A percentile compares a stretch with the other conserved stretches of the same genome.
These are phyloP conservation scores for Hemichromis elongatus DNA, from an alignment of 2,113 vertebrate species.

Conservation along the genomic window DNA sequence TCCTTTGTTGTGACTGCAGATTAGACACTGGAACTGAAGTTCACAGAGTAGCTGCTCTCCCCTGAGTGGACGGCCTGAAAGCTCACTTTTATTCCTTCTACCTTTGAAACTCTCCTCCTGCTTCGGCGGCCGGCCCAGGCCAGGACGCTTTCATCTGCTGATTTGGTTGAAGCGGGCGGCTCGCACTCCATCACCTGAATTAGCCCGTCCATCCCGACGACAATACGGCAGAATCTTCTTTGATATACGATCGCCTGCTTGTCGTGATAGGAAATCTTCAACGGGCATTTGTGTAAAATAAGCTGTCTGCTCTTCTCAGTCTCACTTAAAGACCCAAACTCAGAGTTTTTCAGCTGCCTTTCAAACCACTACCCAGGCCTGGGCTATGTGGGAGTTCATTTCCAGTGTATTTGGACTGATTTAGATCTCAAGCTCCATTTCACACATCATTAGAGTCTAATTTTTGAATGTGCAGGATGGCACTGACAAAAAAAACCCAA, in stretches of 20 bases:
- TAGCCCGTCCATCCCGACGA: slow-evolving; percentile 39
- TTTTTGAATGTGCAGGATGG: background rate
- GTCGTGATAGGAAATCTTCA: slow-evolving; percentile 1
- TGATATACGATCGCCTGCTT: slow-evolving; percentile 24
- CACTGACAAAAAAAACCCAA: background rate
- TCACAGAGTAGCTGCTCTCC: slow-evolving; percentile 57
- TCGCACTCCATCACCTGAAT: slow-evolving; percentile 57
- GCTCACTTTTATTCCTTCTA: slow-evolving; percentile 68
- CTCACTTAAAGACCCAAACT: background rate
- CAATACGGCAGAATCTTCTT: slow-evolving; percentile 19
- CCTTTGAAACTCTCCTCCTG: slow-evolving; percentile 75
- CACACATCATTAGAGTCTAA: background rate
- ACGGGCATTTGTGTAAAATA: background rate
- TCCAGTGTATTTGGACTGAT: background rate
- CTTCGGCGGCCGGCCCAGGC: slow-evolving; percentile 47
- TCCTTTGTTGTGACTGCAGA: slow-evolving; percentile 79
- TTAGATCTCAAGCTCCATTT: background rate
- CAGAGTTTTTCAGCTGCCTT: background rate
- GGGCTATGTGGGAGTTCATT: background rate
- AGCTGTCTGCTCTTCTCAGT: background rate
- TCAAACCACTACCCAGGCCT: background rate
- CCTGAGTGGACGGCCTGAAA: slow-evolving; percentile 74
- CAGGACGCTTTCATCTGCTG: slow-evolving; percentile 45
- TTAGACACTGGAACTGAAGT: slow-evolving; percentile 71
- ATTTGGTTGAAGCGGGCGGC: background rate